Evolutionary conservation across 35 echinoderm and acorn worm species (phyloP), one percentile per base, ranked within the genome.

Genomic region (Amphiura filiformis): DNA sequence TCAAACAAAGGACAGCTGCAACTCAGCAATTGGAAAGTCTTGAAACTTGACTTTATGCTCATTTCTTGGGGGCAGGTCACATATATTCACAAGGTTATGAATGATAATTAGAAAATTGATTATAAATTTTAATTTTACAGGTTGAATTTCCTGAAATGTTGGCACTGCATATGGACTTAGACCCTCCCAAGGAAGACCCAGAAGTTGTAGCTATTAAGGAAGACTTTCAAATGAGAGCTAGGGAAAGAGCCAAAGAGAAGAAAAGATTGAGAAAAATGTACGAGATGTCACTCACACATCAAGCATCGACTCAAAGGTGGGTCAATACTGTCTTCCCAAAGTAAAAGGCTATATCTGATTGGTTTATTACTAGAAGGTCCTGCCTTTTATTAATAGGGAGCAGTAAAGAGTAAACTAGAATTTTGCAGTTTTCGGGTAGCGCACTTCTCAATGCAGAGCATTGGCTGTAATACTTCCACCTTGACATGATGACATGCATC

Each of bases 291-390:
- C 52, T 94, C 20, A 89, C 92, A 22, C 87, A 97, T 80, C 70
- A 88, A 37, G 95, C 95, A 42, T 92, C 95, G 20, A 94, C 95
- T 34, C 84, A 89, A 65, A 88, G 95, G 95, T 97, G 80, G 38
- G n/a, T n/a, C n/a, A n/a, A n/a, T 23, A n/a, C n/a, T n/a, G n/a
- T n/a, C n/a, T n/a, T n/a, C n/a, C n/a, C n/a, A n/a, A n/a, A n/a
- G n/a, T n/a, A n/a, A n/a, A n/a, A n/a, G n/a, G n/a, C n/a, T n/a
- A 42, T 57, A 0, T 15, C 31, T 26, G 28, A 83, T 22, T 7
- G 15, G 5, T 1, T 37, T 80, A 76, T 26, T 35, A 32, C 23
- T 23, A 86, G 26, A 39, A 20, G 28, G 2, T 13, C 3, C 26
- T 87, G 28, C 20, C 33, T 13, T 20, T 5, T 0, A 36, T 1